Conservation (phyloP, 2,797 vertebrate species). For the Staurois parvus region DNA sequence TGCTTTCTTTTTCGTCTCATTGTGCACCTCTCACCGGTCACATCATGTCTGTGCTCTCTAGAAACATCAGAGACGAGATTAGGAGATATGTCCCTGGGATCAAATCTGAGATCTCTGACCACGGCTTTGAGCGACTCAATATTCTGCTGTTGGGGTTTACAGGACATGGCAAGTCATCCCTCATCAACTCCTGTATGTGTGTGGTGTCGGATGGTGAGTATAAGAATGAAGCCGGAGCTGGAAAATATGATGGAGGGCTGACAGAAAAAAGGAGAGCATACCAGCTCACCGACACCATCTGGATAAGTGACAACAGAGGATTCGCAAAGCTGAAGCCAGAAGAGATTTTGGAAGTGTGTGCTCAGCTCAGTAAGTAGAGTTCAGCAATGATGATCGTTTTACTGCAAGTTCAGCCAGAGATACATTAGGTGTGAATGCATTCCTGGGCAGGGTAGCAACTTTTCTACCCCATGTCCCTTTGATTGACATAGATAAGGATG, state of each 20-base stretch:
- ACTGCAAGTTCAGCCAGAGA: too few relatives aligned
- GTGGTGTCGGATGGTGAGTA: not conserved
- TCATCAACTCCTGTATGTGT: constrained; percentile 3
- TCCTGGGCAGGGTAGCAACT: too few relatives aligned
- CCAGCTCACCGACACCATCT: not conserved
- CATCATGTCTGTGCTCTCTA: not conserved
- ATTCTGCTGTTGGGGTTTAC: constrained; percentile 2
- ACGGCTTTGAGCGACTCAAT: not conserved
- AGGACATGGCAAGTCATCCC: constrained; percentile 27
- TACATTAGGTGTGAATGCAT: too few relatives aligned
- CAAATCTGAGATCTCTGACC: not conserved
- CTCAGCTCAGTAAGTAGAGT: constrained; percentile 25
- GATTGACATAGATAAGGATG: too few relatives aligned
- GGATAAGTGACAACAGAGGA: constrained; percentile 20
- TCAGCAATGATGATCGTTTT: too few relatives aligned
- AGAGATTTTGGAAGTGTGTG: not conserved
- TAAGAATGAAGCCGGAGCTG: not conserved
- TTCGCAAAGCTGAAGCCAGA: not conserved
- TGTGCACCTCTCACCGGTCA: too few relatives aligned
- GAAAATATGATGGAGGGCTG: not conserved
- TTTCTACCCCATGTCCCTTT: too few relatives aligned
- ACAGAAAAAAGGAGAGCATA: not conserved
- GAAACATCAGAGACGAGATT: not conserved
- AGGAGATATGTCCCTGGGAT: not conserved
- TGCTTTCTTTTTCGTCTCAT: not conserved